These are phyloP conservation scores for Podabrus alpinus DNA, from an alignment of 2,888 invertebrate genomes.

Conservation along the genomic window DNA sequence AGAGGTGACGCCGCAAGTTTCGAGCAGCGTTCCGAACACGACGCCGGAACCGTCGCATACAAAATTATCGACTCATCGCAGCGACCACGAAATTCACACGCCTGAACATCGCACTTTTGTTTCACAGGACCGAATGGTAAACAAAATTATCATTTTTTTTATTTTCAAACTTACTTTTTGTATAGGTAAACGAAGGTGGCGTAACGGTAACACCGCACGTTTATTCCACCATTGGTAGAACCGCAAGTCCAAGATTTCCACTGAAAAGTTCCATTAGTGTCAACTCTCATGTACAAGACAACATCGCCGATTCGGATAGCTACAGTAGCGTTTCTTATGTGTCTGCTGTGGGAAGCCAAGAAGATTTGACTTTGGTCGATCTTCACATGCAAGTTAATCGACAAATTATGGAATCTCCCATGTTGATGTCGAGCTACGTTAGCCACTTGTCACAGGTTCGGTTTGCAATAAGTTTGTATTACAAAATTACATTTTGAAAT, in stretches of 20 bases:
- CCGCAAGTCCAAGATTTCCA: slow-evolving; percentile 38
- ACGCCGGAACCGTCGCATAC: slow-evolving; percentile 46
- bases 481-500: background rate
- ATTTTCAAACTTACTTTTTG: background rate
- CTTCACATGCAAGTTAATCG: slow-evolving; percentile 88
- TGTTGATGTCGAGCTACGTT: slow-evolving; percentile 93
- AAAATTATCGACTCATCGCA: slow-evolving; percentile 61
- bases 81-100: slow-evolving; percentile 67
- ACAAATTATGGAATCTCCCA: slow-evolving; percentile 90
- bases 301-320: slow-evolving; percentile 66
- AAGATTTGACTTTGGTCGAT: slow-evolving; percentile 89
- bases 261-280: slow-evolving; percentile 4
- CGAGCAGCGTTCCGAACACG: slow-evolving; percentile 45
- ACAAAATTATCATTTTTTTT: background rate
- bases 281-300: slow-evolving; percentile 34
- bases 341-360: slow-evolving; percentile 90
- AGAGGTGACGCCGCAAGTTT: slow-evolving; percentile 38
- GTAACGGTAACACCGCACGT: slow-evolving; percentile 52
- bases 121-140: background rate
- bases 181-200: background rate
- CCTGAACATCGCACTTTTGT: slow-evolving; percentile 60
- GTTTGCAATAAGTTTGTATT: background rate
- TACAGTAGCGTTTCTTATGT: slow-evolving; percentile 85
- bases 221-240: slow-evolving; percentile 39
- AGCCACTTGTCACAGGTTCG: slow-evolving; percentile 85